phyloP scores from a whole-genome alignment of 2,113 vertebrate species.

The Heliornis fulica region DNA sequence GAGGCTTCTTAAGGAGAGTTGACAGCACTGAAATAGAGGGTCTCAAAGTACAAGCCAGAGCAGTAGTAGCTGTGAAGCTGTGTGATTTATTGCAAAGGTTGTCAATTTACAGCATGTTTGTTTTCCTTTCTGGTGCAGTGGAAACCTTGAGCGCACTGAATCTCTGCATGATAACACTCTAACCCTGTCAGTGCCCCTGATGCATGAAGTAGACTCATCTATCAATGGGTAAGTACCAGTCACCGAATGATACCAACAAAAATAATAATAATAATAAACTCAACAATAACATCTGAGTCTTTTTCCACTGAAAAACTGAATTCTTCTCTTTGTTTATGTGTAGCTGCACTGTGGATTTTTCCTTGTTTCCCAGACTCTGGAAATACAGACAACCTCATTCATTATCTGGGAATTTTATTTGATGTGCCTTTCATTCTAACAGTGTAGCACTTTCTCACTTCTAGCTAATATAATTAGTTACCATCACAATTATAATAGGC shows the following conservation, averaged over 20 bases:
- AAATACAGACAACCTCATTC: not conserved
- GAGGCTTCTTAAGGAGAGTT: not conserved
- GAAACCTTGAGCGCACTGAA: constrained; percentile 84
- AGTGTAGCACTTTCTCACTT: not conserved
- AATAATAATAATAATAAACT: not conserved
- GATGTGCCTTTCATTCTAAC: not conserved
- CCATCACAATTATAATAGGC: not conserved
- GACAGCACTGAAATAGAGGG: not conserved
- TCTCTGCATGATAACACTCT: constrained; percentile 89
- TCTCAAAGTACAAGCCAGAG: not conserved
- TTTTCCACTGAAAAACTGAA: not conserved
- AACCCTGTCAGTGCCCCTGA: constrained; percentile 81
- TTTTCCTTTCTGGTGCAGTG: constrained; percentile 70
- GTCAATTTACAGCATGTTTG: not conserved
- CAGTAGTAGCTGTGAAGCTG: not conserved
- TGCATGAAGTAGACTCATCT: constrained; percentile 93
- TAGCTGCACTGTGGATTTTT: not conserved
- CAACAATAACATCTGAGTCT: not conserved
- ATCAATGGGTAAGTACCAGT: constrained; percentile 85
- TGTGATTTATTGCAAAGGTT: not conserved
- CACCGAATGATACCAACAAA: not conserved
- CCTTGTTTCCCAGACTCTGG: not conserved
- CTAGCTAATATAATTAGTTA: not conserved
- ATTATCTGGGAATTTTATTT: not conserved
- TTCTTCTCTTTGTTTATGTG: not conserved